A percentile compares a stretch with the other conserved stretches of the same genome.
Evolutionary conservation across 30 jellyfish, hydroid and myxozoan genomes (phyloP).

Genomic region (Pelagia noctiluca): DNA sequence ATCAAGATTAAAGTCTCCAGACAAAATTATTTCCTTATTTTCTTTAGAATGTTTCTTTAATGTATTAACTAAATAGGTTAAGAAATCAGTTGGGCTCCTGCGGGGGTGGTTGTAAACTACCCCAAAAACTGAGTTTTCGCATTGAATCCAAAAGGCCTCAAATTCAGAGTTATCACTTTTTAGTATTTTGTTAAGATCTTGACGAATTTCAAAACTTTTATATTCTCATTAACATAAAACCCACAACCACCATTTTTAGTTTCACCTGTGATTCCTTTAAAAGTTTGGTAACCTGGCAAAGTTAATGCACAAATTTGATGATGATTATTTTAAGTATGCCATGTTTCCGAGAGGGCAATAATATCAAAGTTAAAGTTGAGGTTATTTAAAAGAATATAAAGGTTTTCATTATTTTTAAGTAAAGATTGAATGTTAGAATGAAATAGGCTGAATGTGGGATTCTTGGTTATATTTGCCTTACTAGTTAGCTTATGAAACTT

Average conservation of each 20-base stretch:
- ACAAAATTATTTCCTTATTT: slow-evolving; percentile 6
- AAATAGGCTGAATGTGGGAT: slow-evolving; percentile 12
- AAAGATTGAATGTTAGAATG: slow-evolving; percentile 18
- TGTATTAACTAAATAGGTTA: neutral
- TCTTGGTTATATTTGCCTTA: slow-evolving; percentile 1
- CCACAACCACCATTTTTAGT: slow-evolving; percentile 27
- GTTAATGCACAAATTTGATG: slow-evolving; percentile 3
- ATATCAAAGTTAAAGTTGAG: slow-evolving; percentile 24
- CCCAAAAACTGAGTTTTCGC: slow-evolving; percentile 16
- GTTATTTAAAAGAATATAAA: slow-evolving; percentile 2
- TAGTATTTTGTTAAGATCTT: slow-evolving; percentile 13
- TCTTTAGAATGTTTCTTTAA: slow-evolving; percentile 16
- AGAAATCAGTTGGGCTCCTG: neutral
- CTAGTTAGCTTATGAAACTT: slow-evolving; percentile 24
- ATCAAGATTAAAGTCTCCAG: slow-evolving; percentile 28
- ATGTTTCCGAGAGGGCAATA: slow-evolving; percentile 35
- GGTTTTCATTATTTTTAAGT: slow-evolving; percentile 3
- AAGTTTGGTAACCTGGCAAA: slow-evolving; percentile 6
- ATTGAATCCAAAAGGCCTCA: slow-evolving; percentile 30
- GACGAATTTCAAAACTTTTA: slow-evolving; percentile 6
- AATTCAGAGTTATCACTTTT: slow-evolving; percentile 4
- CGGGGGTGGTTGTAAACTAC: slow-evolving; percentile 29
- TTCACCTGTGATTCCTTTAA: slow-evolving; percentile 9
- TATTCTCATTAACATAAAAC: slow-evolving; percentile 18
- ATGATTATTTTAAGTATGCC: slow-evolving; percentile 22